phyloP scores from a whole-genome alignment of 2,888 invertebrate genomes.

The Cylloceria caligata region DNA sequence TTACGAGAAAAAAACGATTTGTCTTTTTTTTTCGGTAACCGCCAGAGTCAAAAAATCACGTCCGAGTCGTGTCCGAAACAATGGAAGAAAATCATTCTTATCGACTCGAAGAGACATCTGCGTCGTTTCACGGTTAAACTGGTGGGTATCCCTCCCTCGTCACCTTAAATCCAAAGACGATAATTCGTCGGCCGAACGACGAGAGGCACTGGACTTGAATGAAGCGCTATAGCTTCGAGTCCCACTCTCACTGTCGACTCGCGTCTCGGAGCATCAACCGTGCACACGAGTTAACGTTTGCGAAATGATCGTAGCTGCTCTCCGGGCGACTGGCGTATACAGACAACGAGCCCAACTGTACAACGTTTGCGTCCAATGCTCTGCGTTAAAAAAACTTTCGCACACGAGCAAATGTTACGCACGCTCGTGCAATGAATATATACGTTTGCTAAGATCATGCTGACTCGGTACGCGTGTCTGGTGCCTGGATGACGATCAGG shows the following conservation, averaged over 20 bases:
- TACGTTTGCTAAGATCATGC: constrained; percentile 22
- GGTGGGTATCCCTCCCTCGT: background rate
- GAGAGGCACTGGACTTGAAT: constrained; percentile 8
- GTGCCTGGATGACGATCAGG: constrained; percentile 41
- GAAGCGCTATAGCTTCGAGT: background rate
- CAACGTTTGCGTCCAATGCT: constrained; percentile 49
- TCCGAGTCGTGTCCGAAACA: background rate
- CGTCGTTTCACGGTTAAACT: constrained; percentile 13
- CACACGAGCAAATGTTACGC: constrained; percentile 23
- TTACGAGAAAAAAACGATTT: background rate
- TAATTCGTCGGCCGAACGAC: constrained; percentile 20
- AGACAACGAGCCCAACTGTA: background rate
- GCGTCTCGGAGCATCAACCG: constrained; percentile 25
- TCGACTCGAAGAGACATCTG: background rate
- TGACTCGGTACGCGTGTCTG: constrained; percentile 3
- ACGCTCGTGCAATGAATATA: constrained; percentile 13
- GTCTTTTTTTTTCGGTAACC: no score
- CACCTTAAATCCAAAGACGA: constrained; percentile 25
- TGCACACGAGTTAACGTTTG: constrained; percentile 48
- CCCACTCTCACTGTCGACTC: constrained; percentile 8
- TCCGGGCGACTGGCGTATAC: constrained; percentile 9
- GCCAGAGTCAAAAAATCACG: background rate
- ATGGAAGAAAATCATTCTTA: background rate
- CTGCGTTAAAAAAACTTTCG: constrained; percentile 40
- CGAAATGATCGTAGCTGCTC: constrained; percentile 40